These are phyloP conservation scores for Leptinotarsa undecemlineata DNA, from an alignment of 1,140 invertebrate genomes.

Conservation along the genomic window DNA sequence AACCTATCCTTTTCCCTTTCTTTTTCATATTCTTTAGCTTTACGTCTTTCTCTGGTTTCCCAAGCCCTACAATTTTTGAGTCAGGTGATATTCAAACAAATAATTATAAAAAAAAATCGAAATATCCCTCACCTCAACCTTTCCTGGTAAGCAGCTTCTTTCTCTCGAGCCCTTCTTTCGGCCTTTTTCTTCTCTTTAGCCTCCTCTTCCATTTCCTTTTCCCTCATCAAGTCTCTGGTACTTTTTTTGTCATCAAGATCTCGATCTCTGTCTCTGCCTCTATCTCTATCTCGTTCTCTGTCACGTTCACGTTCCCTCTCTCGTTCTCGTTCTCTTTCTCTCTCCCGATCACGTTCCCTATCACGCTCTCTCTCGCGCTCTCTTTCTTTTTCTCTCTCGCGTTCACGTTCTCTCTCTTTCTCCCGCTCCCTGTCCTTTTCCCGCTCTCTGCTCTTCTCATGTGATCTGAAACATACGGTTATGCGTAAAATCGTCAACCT, in stretches of 20 bases:
- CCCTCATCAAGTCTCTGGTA: slow-evolving; percentile 67
- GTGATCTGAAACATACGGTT: slow-evolving; percentile 18
- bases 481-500: neutral
- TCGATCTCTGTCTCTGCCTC: slow-evolving; percentile 56
- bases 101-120: too few relatives aligned
- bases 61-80: slow-evolving; percentile 67
- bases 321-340: slow-evolving; percentile 57
- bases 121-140: slow-evolving; percentile 54
- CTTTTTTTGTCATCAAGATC: slow-evolving; percentile 60
- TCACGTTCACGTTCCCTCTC: slow-evolving; percentile 59
- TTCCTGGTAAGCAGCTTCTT: slow-evolving; percentile 93
- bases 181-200: slow-evolving; percentile 85
- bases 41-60: slow-evolving; percentile 92
- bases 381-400: slow-evolving; percentile 56
- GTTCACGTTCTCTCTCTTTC: slow-evolving; percentile 55
- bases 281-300: slow-evolving; percentile 59
- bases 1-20: slow-evolving; percentile 83
- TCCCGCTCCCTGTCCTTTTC: slow-evolving; percentile 56
- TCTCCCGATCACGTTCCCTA: slow-evolving; percentile 53
- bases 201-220: slow-evolving; percentile 91
- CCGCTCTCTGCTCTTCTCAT: slow-evolving; percentile 41
- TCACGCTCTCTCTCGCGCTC: slow-evolving; percentile 55
- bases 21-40: slow-evolving; percentile 90
- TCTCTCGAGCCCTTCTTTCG: slow-evolving; percentile 89
- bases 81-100: neutral